Conservation (phyloP, 2,888 invertebrate species). For the Drosophila ezoana region DNA sequence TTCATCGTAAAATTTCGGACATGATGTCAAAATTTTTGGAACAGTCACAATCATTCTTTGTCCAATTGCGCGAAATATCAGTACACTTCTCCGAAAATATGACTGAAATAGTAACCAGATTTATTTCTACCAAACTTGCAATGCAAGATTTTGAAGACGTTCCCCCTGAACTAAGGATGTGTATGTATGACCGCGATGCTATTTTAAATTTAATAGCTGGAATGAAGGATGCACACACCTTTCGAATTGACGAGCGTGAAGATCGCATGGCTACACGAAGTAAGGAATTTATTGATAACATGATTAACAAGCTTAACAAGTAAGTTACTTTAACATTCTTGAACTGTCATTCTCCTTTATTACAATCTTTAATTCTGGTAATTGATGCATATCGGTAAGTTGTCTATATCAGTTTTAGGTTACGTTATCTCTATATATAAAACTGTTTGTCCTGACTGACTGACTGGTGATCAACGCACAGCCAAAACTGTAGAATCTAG, state of each 20-base stretch:
- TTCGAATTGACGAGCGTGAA: slow-evolving; percentile 91
- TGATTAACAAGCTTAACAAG: slow-evolving; percentile 88
- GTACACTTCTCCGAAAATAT: slow-evolving; percentile 85
- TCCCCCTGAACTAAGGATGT: slow-evolving; percentile 75
- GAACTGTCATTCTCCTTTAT: no score
- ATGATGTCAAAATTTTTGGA: slow-evolving; percentile 85
- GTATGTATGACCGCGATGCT: slow-evolving; percentile 88
- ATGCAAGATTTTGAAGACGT: slow-evolving; percentile 74
- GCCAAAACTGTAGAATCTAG: no score
- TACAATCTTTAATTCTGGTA: no score
- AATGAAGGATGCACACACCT: slow-evolving; percentile 91
- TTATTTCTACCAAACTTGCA: slow-evolving; percentile 72
- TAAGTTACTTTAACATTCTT: slow-evolving; percentile 82
- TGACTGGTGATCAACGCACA: no score
- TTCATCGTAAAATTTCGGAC: slow-evolving; percentile 91
- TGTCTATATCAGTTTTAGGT: no score
- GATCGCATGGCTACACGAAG: slow-evolving; percentile 89
- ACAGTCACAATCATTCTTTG: slow-evolving; percentile 86
- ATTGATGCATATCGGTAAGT: no score
- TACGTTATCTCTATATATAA: no score
- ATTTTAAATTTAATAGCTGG: slow-evolving; percentile 87
- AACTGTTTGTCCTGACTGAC: no score
- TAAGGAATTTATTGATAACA: slow-evolving; percentile 88
- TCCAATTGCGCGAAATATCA: slow-evolving; percentile 87
- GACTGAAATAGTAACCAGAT: slow-evolving; percentile 74